Evolutionary conservation across 2,113 vertebrate species (phyloP), one percentile per base, ranked within the genome.

Genomic region (Sphyrna mokarran): DNA sequence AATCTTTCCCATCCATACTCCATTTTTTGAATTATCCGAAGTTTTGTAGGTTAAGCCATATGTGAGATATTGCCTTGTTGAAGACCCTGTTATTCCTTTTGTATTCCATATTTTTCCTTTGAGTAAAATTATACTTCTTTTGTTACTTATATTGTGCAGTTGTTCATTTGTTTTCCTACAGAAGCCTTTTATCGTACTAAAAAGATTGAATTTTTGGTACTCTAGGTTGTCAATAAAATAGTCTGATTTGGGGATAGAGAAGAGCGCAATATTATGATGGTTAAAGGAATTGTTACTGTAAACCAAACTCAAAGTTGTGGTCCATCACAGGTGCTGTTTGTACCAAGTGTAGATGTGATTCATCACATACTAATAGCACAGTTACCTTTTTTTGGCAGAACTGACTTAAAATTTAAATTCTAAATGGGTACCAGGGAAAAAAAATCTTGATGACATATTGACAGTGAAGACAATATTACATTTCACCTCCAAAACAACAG

Each of bases 231-330:
- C 37, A 1, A 83, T 40, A 40, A 83, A 80, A 37, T n/a, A 54
- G 43, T 78, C 1, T 33, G 37, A 16, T 80, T 37, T 80, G 80
- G 40, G 80, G 18, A n/a, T 7, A 40, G 80, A 7, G 80, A 20
- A 20, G 33, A 80, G 76, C 37, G 76, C 8, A 33, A 18, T 20
- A 83, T 83, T 83, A 40, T 40, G 80, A 40, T 83, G 80, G 16
- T 4, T 83, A 40, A 40, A 6, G 16, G 80, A n/a, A 43, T 16
- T 33, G 11, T 11, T n/a, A 33, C 26, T 11, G 87, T 90, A 90
- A 90, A 90, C 87, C 87, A 58, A 33, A 90, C 87, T 90, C 87
- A 54, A 29, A 61, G 87, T 29, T 90, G 87, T 61, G 87, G 23
- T 16, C 54, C 54, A 90, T 26, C 8, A 90, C 26, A n/a, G 23